Percentiles rank a stretch among this genome's conserved stretches.
Evolutionary conservation across 2,113 vertebrate species (phyloP).

Genomic region (Podilymbus podiceps): DNA sequence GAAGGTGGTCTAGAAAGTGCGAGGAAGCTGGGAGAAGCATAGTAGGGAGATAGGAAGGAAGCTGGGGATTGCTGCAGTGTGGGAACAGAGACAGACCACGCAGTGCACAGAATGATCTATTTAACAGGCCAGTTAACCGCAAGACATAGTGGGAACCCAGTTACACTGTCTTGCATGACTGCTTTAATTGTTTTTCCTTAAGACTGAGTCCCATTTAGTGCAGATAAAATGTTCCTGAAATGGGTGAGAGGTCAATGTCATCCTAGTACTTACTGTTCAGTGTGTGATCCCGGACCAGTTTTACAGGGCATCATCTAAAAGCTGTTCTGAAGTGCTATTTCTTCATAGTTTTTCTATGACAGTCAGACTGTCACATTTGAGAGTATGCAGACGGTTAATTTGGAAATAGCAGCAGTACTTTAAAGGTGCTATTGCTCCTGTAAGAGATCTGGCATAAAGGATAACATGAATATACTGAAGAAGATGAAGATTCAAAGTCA

Average conservation of each 20-base stretch:
- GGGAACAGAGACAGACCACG: background rate
- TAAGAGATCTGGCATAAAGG: background rate
- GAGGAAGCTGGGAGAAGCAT: background rate
- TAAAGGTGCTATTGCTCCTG: background rate
- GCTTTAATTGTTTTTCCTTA: background rate
- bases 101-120: background rate
- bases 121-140: background rate
- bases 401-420: background rate
- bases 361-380: background rate
- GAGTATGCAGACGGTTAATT: background rate
- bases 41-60: background rate
- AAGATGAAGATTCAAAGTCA: background rate
- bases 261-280: background rate
- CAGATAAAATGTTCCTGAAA: background rate
- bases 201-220: background rate
- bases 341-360: background rate
- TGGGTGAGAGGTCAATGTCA: background rate
- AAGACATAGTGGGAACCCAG: background rate
- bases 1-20: background rate
- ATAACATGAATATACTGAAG: background rate
- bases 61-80: background rate
- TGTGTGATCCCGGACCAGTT: background rate
- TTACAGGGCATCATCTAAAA: background rate
- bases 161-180: background rate
- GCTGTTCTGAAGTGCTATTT: background rate